A percentile compares a stretch with the other conserved stretches of the same genome.
phyloP scores from a whole-genome alignment of 2,888 invertebrate species.

The Timema cristinae region DNA sequence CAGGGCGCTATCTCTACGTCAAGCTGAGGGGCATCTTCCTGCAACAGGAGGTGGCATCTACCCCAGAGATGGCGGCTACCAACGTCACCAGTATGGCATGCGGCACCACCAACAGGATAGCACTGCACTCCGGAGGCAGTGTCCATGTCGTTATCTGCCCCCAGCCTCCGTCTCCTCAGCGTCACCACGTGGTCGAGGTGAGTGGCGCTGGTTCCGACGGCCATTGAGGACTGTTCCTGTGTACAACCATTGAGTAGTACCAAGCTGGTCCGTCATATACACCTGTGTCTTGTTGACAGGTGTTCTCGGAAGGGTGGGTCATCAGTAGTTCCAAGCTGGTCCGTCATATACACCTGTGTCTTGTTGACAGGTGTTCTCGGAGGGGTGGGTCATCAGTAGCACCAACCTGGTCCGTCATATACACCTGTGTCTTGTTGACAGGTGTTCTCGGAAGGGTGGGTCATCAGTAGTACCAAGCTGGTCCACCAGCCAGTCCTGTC shows the following conservation, averaged over 20 bases:
- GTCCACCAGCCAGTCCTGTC: constrained; percentile 25
- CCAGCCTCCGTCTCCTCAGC: constrained; percentile 44
- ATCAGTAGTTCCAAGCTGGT: constrained; percentile 40
- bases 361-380: constrained; percentile 60
- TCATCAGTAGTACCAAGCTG: constrained; percentile 41
- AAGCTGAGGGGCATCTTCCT: constrained; percentile 59
- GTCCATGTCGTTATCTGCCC: constrained; percentile 60
- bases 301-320: constrained; percentile 81
- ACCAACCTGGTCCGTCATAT: no score
- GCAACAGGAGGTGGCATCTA: constrained; percentile 21
- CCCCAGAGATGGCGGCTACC: constrained; percentile 24
- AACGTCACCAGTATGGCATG: constrained; percentile 46
- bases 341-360: neutral
- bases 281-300: constrained; percentile 34
- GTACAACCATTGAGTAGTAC: no score
- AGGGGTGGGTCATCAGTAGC: constrained; percentile 65
- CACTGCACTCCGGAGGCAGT: constrained; percentile 69
- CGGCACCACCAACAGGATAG: constrained; percentile 71
- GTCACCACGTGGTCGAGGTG: constrained; percentile 32
- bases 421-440: no score
- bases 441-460: constrained; percentile 82
- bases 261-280: no score
- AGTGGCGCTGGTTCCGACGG: no score
- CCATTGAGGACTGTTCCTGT: no score
- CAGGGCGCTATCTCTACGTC: constrained; percentile 72